Evolutionary conservation across 2,113 vertebrate genomes (phyloP).

Genomic region (Oceanodroma tethys): DNA sequence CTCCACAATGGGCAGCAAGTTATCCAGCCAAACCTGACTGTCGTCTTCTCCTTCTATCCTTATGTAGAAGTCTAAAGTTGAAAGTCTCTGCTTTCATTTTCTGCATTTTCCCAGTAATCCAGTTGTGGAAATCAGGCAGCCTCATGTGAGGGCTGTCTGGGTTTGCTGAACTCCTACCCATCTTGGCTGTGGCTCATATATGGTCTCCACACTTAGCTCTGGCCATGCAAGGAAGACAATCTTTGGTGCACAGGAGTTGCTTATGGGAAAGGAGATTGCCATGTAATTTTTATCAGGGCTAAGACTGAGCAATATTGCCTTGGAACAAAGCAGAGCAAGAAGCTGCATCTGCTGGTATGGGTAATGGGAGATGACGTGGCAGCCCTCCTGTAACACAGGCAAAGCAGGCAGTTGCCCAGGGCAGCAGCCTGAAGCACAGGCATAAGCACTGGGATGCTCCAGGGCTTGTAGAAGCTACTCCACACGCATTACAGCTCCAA

Average conservation of each 20-base stretch:
- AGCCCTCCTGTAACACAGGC: background rate
- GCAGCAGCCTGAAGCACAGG: background rate
- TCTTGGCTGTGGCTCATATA: background rate
- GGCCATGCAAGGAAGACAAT: background rate
- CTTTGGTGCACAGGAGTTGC: background rate
- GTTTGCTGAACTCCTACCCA: background rate
- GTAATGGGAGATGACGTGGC: background rate
- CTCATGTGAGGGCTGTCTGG: background rate
- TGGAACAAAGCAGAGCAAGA: background rate
- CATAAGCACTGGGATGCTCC: background rate
- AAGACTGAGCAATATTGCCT: background rate
- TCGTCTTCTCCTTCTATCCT: background rate
- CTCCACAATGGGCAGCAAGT: background rate
- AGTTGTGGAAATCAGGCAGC: background rate
- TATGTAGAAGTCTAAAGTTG: background rate
- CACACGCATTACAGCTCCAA: background rate
- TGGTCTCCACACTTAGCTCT: background rate
- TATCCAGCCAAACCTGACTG: background rate
- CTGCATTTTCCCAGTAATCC: background rate
- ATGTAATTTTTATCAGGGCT: background rate
- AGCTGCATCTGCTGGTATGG: background rate
- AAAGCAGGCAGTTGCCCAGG: background rate
- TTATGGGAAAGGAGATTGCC: background rate
- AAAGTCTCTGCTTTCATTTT: background rate
- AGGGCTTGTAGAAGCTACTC: background rate